These are phyloP conservation scores for Geotrypetes seraphini DNA, from an alignment of 2,797 vertebrate species.

Conservation along the genomic window DNA sequence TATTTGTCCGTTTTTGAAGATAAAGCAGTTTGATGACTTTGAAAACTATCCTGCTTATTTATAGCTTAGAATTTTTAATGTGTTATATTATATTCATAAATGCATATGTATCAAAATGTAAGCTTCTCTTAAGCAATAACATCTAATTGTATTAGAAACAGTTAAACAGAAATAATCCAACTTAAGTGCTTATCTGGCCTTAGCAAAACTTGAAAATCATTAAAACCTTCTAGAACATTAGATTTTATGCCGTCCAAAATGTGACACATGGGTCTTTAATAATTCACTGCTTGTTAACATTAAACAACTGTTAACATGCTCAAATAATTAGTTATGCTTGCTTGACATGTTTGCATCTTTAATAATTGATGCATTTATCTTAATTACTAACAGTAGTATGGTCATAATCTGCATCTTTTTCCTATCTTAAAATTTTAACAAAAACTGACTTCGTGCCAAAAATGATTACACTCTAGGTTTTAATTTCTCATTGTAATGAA, in stretches of 20 bases:
- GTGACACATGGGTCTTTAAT: slow-evolving; percentile 86
- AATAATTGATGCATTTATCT: slow-evolving; percentile 99
- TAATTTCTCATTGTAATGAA: slow-evolving; percentile 92
- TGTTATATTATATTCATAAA: slow-evolving; percentile 18
- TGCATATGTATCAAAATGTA: slow-evolving; percentile 29
- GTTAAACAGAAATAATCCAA: slow-evolving; percentile 50
- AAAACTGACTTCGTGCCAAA: slow-evolving; percentile 81
- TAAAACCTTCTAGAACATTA: slow-evolving; percentile 58
- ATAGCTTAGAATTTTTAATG: too few species aligned
- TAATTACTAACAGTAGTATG: slow-evolving; percentile 98
- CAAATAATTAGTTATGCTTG: slow-evolving; percentile 99
- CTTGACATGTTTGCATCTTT: slow-evolving; percentile 99
- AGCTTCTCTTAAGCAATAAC: slow-evolving; percentile 27
- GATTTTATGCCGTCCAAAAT: slow-evolving; percentile 84
- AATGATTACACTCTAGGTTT: slow-evolving; percentile 91
- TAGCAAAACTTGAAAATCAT: slow-evolving; percentile 55
- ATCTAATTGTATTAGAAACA: slow-evolving; percentile 52
- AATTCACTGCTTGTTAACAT: slow-evolving; percentile 98
- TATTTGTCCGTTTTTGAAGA: too few species aligned
- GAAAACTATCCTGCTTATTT: too few species aligned
- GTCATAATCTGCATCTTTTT: slow-evolving; percentile 74
- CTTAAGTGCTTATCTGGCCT: slow-evolving; percentile 51
- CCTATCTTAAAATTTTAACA: slow-evolving; percentile 73
- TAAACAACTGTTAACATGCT: slow-evolving; percentile 99
- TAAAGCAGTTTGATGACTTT: too few species aligned